Conservation (phyloP, 2,888 invertebrate genomes). For the Leptopilina drosophilae region DNA sequence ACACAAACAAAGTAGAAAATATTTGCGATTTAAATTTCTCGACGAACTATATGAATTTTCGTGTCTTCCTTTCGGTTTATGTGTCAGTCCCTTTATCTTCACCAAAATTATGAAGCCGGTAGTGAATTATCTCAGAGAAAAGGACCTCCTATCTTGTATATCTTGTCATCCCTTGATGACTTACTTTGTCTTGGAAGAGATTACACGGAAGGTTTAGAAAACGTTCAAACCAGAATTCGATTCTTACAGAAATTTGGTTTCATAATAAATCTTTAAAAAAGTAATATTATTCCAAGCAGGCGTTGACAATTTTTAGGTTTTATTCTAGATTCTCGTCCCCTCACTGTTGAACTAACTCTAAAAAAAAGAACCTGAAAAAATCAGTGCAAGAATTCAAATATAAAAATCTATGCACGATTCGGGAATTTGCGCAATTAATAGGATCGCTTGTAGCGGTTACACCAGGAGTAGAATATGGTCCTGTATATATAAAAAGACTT, state of each 20-base stretch:
- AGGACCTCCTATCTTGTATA: background rate
- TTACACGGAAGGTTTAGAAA: background rate
- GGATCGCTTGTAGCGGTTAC: constrained; percentile 36
- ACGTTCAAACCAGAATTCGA: background rate
- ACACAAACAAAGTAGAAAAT: background rate
- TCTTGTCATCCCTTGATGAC: constrained; percentile 40
- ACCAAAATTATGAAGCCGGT: constrained; percentile 25
- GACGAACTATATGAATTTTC: constrained; percentile 8
- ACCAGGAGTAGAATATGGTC: constrained; percentile 41
- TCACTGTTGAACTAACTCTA: background rate
- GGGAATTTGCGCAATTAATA: constrained; percentile 21
- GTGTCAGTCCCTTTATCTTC: background rate
- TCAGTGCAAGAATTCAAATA: background rate
- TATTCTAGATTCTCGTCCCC: constrained; percentile 10
- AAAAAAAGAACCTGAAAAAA: constrained; percentile 20
- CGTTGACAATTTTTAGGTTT: constrained; percentile 38
- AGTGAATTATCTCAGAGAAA: background rate
- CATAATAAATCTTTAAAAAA: constrained; percentile 29
- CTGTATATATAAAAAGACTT: constrained; percentile 2
- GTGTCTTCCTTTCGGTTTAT: background rate
- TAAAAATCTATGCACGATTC: constrained; percentile 22
- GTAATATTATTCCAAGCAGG: constrained; percentile 1
- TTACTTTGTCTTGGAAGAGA: constrained; percentile 23
- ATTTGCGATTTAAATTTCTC: constrained; percentile 10
- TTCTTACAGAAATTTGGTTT: constrained; percentile 39